Evolutionary conservation across 2,113 vertebrate species (phyloP), one percentile per base, ranked within the genome.

Genomic region (Cololabis saira): DNA sequence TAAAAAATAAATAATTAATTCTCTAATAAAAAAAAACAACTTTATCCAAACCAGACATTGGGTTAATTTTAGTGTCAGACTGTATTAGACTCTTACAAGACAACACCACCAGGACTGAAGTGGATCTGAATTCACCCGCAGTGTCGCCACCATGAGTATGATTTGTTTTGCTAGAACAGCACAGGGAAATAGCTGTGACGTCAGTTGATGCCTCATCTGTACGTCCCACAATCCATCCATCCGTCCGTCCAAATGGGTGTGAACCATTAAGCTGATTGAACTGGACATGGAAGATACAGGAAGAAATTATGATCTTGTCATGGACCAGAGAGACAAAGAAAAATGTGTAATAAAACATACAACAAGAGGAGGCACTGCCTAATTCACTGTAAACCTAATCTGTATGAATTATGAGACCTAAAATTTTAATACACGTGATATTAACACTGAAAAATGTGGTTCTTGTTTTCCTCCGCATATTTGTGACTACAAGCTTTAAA

Each of bases 91-190:
- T 64, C 82, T 74, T 42, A 72, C 42, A 77, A 78, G 81, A 70
- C 54, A 69, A 73, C 12, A 16, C 15, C 61, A 59, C 16, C 48
- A 62, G 49, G 53, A 47, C 19, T 80, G 69, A 82, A 77, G 76
- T 75, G 80, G 68, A 45, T 69, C 58, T 66, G 75, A 84, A 58
- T 82, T 83, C 70, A 71, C 80, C 80, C 86, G 83, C 80, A 57
- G 49, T 71, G 70, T 78, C 77, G 51, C 52, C 47, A 9, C 33
- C 50, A 68, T 78, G 71, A 72, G 58, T 54, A 30, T 49, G 61
- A 61, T 63, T 56, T 69, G 37, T 43, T 71, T 49, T 66, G 68
- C 64, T 41, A 60, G 69, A 79, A 77, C 43, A 60, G 56, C 61
- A 65, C 67, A 55, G 56, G 19, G 57, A 80, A 81, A 69, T 59